A percentile compares a stretch with the other conserved stretches of the same genome.
Conservation (phyloP, 2,797 vertebrate species). For the Oreochromis mossambicus region DNA sequence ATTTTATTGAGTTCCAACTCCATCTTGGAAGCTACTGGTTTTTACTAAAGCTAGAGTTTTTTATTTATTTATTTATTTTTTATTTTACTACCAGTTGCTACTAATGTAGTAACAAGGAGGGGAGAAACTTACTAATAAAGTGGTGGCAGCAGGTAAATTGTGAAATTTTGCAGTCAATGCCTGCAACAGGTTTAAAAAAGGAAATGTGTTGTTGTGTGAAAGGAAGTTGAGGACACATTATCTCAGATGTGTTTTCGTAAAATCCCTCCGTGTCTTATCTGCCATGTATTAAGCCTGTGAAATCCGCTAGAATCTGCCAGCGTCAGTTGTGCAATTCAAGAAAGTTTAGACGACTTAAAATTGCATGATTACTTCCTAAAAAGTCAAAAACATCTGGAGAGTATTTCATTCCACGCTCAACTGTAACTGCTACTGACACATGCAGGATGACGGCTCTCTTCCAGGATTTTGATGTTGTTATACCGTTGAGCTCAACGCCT, state of each 20-base stretch:
- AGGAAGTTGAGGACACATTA: background rate
- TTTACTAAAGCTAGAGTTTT: background rate
- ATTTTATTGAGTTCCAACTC: background rate
- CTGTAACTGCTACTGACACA: background rate
- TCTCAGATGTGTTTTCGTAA: background rate
- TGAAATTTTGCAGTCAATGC: background rate
- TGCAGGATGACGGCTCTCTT: background rate
- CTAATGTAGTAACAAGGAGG: background rate
- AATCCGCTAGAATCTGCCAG: background rate
- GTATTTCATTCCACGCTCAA: background rate
- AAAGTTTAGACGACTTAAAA: background rate
- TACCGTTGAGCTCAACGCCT: background rate
- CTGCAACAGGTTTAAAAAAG: background rate
- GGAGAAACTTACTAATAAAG: background rate
- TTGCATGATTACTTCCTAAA: slow-evolving; percentile 14
- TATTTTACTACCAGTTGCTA: background rate
- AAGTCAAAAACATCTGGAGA: slow-evolving; percentile 10
- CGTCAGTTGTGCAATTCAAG: slow-evolving; percentile 33
- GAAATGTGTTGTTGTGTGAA: background rate
- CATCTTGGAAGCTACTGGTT: background rate
- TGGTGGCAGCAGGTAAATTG: background rate
- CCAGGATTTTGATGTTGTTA: background rate
- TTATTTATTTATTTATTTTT: background rate
- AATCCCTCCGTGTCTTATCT: background rate
- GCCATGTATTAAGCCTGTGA: background rate